Evolutionary conservation across 92 coral and sea anemone genomes (phyloP), one percentile per base, ranked within the genome.

Genomic region (Siderastrea siderea): DNA sequence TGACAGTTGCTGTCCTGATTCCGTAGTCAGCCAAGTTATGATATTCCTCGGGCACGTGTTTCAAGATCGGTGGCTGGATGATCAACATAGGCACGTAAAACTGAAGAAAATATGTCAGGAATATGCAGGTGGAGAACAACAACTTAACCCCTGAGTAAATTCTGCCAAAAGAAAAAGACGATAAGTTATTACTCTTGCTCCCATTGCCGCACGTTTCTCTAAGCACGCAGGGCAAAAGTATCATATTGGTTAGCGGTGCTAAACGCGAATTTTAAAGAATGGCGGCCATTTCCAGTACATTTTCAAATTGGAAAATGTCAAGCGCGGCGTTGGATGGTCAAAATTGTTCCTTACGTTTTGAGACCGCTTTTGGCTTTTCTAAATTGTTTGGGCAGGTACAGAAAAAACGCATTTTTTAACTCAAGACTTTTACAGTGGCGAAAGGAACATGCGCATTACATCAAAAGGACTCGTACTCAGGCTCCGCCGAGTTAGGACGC

Each of bases 1-100:
- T 78, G 64, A 96, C 99, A 10, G 96, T 19, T 17, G 88, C 81
- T n/a, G 90, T 73, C 47, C 99, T 92, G 68, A 93, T 68, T 12
- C 86, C 78, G 57, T 67, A 92, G 63, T 96, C 98, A 43, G 91
- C 91, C 52, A 83, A 17, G 54, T 55, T 16, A 47, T 86, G 88
- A 58, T 67, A 77, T 19, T 83, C 92, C 52, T 92, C 94, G 7
- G 93, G 92, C 15, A 94, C 78, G 60, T 76, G 91, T 52, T 92
- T 85, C 61, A 92, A 82, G 47, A 98, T 80, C 19, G 90, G 88
- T 9, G 99, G 98, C 63, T 88, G 88, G 38, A 96, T 62, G 4
- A 98, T 89, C 82, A 87, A 70, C 89, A 98, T 82, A 5, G 97
- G 97, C 52, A 98, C 99, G 80, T 98, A 98, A 84, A 96, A 96